Evolutionary conservation across 2,797 vertebrate genomes (phyloP).

Genomic region (Syngnathus acus): DNA sequence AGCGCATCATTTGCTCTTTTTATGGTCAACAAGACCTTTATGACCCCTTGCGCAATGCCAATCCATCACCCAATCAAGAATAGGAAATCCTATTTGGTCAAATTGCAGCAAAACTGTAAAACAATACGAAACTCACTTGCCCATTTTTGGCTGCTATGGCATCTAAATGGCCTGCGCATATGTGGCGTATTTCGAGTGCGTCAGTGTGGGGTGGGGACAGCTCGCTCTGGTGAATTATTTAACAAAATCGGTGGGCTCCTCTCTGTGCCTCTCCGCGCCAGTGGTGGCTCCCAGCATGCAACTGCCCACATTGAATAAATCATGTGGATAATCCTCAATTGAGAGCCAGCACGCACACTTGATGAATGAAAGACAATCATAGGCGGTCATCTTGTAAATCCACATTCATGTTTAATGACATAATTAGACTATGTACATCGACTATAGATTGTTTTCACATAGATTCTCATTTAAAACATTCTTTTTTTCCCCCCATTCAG

Average conservation of each 20-base stretch:
- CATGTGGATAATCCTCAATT: conserved; percentile 26
- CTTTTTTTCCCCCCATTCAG: conserved; percentile 62
- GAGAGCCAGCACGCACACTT: background rate
- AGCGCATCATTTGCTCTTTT: too few relatives aligned
- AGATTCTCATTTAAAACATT: conserved; percentile 78
- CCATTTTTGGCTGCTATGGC: background rate
- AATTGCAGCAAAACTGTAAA: too few relatives aligned
- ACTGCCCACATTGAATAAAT: conserved; percentile 51
- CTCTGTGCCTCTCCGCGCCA: conserved; percentile 8
- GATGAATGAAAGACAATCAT: background rate
- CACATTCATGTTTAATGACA: conserved; percentile 76
- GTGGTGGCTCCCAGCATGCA: conserved; percentile 25
- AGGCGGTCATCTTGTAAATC: conserved; percentile 58
- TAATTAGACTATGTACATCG: conserved; percentile 56
- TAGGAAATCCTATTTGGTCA: too few relatives aligned
- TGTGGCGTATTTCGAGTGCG: background rate
- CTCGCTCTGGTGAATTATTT: conserved; percentile 54
- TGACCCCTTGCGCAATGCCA: too few relatives aligned
- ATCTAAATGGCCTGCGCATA: background rate
- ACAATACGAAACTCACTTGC: too few relatives aligned
- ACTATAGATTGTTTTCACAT: conserved; percentile 68
- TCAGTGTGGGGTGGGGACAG: background rate
- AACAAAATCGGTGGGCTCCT: conserved; percentile 41
- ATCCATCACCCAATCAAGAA: too few relatives aligned
- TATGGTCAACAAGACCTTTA: too few relatives aligned